Evolutionary conservation across 1,140 invertebrate species (phyloP), one percentile per base, ranked within the genome.

Genomic region (Littorina saxatilis): DNA sequence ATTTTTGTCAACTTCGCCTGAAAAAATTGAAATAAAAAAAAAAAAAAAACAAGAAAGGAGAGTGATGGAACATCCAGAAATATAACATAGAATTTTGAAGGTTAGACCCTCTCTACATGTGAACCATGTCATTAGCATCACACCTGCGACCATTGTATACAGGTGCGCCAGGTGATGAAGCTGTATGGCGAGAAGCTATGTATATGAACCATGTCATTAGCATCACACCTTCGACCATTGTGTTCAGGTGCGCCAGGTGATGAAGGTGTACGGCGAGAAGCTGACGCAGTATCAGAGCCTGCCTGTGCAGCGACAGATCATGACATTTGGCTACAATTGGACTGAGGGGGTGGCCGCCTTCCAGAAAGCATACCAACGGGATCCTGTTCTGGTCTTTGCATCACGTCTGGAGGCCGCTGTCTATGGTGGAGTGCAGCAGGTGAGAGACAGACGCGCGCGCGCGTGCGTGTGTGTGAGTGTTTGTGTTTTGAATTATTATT

Each of bases 391-490:
- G 50, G 77, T 88, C 15, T 87, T 90, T 15, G 84, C 87, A 15
- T 89, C 88, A 20, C 76, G 73, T 11, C 85, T 85, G 75, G 89
- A 90, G 58, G 87, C 87, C 0, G 66, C 89, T 20, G 80, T 88
- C 29, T 89, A 88, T 84, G 87, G 87, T 11, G 82, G 80, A 81
- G 86, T 89, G 1, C 85, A 86, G 82, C 89, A 89, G 82, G 87
- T 90, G 73, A 76, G 47, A 27, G 20, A n/a, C 32, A 66, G 13
- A n/a, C 32, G 2, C 13, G 61, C 27, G 32, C 11, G 32, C 20
- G 15, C 23, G 32, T 35, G 11, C 17, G 2, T 35, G 27, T 37
- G 20, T 35, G 37, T 9, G 32, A 27, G 13, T 55, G 32, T n/a
- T 32, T 63, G 0, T 27, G 9, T 35, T 29, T 32, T 23, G 23